Base-by-base conservation (phyloP, 2,113 vertebrate species). In the Oostethus manadensis region DNA sequence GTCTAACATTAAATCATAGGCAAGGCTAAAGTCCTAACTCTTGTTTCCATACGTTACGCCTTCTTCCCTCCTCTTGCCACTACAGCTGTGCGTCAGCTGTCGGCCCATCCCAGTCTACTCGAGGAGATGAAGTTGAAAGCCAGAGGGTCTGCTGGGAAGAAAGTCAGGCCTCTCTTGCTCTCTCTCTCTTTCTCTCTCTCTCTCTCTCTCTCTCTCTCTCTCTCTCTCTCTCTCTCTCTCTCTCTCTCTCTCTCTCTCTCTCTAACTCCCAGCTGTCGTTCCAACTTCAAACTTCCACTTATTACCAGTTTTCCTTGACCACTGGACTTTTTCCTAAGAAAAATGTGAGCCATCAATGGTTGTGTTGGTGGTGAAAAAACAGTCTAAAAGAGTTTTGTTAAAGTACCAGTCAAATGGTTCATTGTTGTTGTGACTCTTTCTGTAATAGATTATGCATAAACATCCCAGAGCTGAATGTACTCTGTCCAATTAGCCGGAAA, bases 81-180 rank as follows among this genome's bases (percentile, higher is more conserved):
- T 87, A 88, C 89, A 89, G 88, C 90, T 90, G 90, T 86, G 85
- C 66, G 82, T 91, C 89, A 90, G 88, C 88, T 91, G 90, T 84
- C 60, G 51, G 79, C 56, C 74, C 73, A 76, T 74, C 73, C 77
- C 77, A 70, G 79, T 79, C 79, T 65, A 60, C 70, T 70, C 71
- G 61, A 54, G 65, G 78, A 35, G 51, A 74, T 76, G 83, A 84
- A 86, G 84, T 76, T 46, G 59, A 77, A 83, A 79, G 70, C 79
- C 76, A 73, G 63, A 57, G 73, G 75, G 74, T 76, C 80, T 76
- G 62, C 71, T 76, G 82, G 84, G 74, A 85, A 64, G 62, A 61
- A 66, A 62, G 68, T 51, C 76, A 53, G 68, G 73, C 62, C 79
- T 63, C 76, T 71, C 64, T 59, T 65, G n/a, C n/a, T n/a, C n/a